Base-by-base conservation (phyloP, 2,113 vertebrate genomes). In the Spilogale gracilis region DNA sequence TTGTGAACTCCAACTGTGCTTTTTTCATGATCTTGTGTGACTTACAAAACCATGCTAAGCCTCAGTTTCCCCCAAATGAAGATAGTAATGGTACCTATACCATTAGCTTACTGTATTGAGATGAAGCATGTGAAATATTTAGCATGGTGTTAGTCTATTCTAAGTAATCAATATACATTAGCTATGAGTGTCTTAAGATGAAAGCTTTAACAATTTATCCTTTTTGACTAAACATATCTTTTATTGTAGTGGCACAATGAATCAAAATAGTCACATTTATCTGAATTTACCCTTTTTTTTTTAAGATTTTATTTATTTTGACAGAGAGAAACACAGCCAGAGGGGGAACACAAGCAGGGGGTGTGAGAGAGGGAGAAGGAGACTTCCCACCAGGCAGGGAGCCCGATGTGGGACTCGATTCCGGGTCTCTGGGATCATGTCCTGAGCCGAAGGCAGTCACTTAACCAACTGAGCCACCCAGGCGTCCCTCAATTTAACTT, bases 201-300 rank as follows among this genome's bases (percentile, higher is more conserved):
- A 85, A 84, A 71, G 21, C 10, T 52, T 78, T 84, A 54, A 61
- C 6, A 73, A 45, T 45, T 95, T 74, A 45, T 17, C 1, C n/a
- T 90, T 89, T 85, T 7, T 88, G 5, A 80, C 27, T 63, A 87
- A 94, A 71, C 78, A 2, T 63, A 54, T 87, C 16, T 82, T 25
- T 92, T 95, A 90, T 43, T 91, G 89, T 86, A 67, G 43, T 92
- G 60, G 61, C 50, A 60, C 14, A 56, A 1, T 88, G 54, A 84
- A 63, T 84, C 14, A 80, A 94, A 90, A 56, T 27, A 69, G 23
- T 89, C n/a, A 60, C 18, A 54, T 84, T 88, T 4, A 81, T 82
- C 11, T 80, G 21, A 86, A 92, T 50, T 81, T 43, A 43, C 6
- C 18, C 38, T 38, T 38, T 38, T 38, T 38, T 38, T 38, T 38